A percentile compares a stretch with the other conserved stretches of the same genome.
Conservation (phyloP, 2,113 vertebrate genomes). For the Myrmecobius fasciatus region DNA sequence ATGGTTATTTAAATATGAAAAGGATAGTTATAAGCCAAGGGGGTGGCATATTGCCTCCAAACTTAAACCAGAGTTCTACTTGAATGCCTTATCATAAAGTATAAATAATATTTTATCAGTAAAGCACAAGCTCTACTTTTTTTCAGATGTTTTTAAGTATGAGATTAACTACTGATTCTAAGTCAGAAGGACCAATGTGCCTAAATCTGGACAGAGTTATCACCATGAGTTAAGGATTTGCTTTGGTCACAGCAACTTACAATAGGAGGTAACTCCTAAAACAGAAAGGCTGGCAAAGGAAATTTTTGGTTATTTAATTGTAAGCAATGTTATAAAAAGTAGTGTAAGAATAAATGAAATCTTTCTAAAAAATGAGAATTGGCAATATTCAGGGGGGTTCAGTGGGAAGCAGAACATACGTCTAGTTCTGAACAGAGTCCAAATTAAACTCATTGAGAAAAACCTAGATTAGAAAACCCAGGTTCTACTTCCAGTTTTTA, state of each 20-base stretch:
- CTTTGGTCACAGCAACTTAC: background rate
- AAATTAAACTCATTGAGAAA: background rate
- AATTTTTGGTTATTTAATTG: background rate
- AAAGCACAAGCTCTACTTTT: background rate
- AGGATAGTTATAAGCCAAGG: background rate
- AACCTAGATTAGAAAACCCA: background rate
- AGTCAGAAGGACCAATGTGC: background rate
- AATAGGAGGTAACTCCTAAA: background rate
- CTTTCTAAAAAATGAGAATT: background rate
- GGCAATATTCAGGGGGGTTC: background rate
- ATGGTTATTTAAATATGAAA: slow-evolving; percentile 39
- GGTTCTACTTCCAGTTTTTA: background rate
- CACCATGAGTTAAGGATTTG: background rate
- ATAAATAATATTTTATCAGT: background rate
- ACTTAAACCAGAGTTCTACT: background rate
- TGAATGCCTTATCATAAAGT: too few species aligned
- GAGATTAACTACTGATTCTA: background rate
- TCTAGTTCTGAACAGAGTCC: background rate
- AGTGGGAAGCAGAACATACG: background rate
- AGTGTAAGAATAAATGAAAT: background rate
- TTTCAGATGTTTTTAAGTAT: background rate
- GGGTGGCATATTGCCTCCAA: background rate
- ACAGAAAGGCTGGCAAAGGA: background rate
- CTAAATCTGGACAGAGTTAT: background rate
- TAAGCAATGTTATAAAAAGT: background rate